These are phyloP conservation scores for Cephus runcator DNA, from an alignment of 2,888 invertebrate species.

Conservation along the genomic window DNA sequence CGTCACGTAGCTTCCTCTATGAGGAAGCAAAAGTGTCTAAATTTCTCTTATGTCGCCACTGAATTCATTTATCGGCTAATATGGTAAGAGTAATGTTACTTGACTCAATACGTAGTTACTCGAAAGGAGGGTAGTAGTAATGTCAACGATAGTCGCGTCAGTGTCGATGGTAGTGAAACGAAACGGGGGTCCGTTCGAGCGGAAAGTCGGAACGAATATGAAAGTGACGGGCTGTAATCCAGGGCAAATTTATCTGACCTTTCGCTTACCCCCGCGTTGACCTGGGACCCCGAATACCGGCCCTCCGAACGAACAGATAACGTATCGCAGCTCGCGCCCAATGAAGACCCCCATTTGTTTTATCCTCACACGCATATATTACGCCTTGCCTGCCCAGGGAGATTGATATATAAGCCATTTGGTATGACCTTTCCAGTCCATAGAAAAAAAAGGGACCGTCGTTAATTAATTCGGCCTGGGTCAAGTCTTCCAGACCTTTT, in stretches of 20 bases:
- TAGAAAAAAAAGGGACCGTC: constrained; percentile 30
- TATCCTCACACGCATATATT: constrained; percentile 46
- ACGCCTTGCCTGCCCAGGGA: constrained; percentile 23
- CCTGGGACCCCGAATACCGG: constrained; percentile 35
- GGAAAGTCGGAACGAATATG: constrained; percentile 61
- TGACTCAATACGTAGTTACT: too few species aligned
- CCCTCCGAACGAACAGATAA: constrained; percentile 43
- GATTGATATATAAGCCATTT: constrained; percentile 54
- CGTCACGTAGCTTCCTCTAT: too few species aligned
- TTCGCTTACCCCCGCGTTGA: constrained; percentile 29
- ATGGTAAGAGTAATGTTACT: too few species aligned
- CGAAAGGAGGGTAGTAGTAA: too few species aligned
- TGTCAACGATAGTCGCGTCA: too few species aligned
- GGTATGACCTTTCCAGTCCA: constrained; percentile 49
- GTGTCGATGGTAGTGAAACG: too few species aligned
- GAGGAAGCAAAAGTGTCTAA: too few species aligned
- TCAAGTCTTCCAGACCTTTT: not conserved
- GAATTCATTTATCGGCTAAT: too few species aligned
- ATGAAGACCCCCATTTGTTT: constrained; percentile 55
- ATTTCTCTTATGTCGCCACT: too few species aligned
- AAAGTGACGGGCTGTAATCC: constrained; percentile 62
- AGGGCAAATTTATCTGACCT: constrained; percentile 58
- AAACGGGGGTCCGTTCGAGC: constrained; percentile 42
- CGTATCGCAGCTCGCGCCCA: constrained; percentile 51
- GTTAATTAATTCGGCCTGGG: constrained; percentile 37